These are phyloP conservation scores for Hycleus cichorii DNA, from an alignment of 1,140 invertebrate genomes.

Conservation along the genomic window DNA sequence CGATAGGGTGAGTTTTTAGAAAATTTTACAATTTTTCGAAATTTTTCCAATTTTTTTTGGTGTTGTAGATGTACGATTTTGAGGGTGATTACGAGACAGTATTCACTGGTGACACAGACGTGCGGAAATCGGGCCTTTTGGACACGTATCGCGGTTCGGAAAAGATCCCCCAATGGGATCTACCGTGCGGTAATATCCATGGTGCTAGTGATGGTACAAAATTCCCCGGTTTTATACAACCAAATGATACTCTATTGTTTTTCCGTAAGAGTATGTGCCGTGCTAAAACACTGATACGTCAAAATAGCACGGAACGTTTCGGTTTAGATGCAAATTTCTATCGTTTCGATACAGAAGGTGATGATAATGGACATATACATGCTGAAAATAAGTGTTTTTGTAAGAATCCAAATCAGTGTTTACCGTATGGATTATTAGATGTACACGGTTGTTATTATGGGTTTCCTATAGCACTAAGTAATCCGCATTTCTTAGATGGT, in stretches of 20 bases:
- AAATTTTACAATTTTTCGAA: neutral
- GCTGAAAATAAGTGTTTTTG: constrained; percentile 75
- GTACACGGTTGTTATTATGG: constrained; percentile 77
- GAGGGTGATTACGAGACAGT: constrained; percentile 70
- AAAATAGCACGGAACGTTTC: constrained; percentile 47
- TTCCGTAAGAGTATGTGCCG: constrained; percentile 78
- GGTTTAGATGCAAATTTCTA: constrained; percentile 59
- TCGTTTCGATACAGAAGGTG: constrained; percentile 61
- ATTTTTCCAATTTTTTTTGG: neutral
- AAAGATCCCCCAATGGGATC: constrained; percentile 68
- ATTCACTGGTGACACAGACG: constrained; percentile 63
- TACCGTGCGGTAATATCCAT: constrained; percentile 66
- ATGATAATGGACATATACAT: constrained; percentile 63
- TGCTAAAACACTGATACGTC: constrained; percentile 55
- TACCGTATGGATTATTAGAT: constrained; percentile 64
- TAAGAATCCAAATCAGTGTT: constrained; percentile 54
- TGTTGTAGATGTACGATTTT: constrained; percentile 77
- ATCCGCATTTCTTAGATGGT: constrained; percentile 77
- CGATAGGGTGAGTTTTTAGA: constrained; percentile 57
- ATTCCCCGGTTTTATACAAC: constrained; percentile 61
- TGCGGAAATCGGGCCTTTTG: constrained; percentile 56
- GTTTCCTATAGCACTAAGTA: constrained; percentile 79
- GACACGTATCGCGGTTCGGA: constrained; percentile 67
- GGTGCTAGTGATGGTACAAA: constrained; percentile 80
- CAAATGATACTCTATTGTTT: constrained; percentile 63